phyloP scores from a whole-genome alignment of 2,797 vertebrate genomes.

The Gobio occitaniae region DNA sequence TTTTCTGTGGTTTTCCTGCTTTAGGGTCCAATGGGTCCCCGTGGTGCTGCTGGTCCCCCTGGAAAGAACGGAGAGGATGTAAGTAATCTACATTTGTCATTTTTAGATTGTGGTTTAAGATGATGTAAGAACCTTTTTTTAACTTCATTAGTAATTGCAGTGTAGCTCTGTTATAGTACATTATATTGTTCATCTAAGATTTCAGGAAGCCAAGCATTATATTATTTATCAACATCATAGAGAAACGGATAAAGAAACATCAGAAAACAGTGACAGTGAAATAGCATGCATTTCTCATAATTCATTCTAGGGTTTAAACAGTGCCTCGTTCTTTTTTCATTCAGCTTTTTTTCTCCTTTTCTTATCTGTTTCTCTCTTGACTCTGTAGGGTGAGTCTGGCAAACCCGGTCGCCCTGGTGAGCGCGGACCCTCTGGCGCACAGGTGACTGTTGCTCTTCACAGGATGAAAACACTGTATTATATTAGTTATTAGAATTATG shows the following conservation, averaged over 20 bases:
- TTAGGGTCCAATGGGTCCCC: slow-evolving; percentile 96
- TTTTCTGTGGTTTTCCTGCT: slow-evolving; percentile 48
- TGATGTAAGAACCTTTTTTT: neutral
- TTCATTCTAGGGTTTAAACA: neutral
- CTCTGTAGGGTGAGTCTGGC: slow-evolving; percentile 92
- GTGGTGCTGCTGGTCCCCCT: slow-evolving; percentile 89
- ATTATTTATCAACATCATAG: neutral
- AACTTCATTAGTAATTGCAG: neutral
- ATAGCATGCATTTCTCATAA: neutral
- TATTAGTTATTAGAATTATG: neutral
- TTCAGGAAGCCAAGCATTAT: neutral
- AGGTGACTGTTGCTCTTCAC: slow-evolving; percentile 78
- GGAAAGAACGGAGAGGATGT: slow-evolving; percentile 99
- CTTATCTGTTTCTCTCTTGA: slow-evolving; percentile 46
- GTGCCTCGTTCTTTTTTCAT: slow-evolving; percentile 8
- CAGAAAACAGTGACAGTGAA: neutral
- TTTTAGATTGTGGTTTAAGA: neutral
- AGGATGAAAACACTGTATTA: neutral
- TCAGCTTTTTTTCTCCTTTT: slow-evolving; percentile 10
- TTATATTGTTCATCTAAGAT: neutral
- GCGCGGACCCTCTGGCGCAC: slow-evolving; percentile 91
- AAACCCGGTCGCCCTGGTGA: slow-evolving; percentile 93
- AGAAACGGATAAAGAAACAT: neutral
- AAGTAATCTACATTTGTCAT: slow-evolving; percentile 70
- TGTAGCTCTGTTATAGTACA: neutral